Percentiles rank a stretch among this genome's conserved stretches.
phyloP scores from a whole-genome alignment of 2,888 invertebrate genomes.

The Spisula solida region DNA sequence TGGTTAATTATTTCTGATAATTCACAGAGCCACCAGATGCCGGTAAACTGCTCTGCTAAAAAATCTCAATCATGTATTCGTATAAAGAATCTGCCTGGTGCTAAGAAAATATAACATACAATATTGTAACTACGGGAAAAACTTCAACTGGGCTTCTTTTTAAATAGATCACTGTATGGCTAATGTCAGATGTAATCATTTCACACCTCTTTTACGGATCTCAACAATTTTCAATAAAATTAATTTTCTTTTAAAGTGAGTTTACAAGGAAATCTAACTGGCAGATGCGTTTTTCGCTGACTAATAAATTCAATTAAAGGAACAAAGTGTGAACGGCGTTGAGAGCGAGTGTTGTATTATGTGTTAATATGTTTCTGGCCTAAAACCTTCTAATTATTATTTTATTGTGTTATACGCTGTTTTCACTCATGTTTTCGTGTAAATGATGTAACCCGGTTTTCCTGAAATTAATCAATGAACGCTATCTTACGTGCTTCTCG shows the following conservation, averaged over 20 bases:
- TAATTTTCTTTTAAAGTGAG: background rate
- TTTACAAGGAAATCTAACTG: background rate
- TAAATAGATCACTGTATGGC: background rate
- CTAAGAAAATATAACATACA: constrained; percentile 27
- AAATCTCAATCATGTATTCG: constrained; percentile 2
- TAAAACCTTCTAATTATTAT: too few species aligned
- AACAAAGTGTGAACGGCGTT: too few species aligned
- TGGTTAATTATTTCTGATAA: constrained; percentile 30
- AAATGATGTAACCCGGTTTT: too few species aligned
- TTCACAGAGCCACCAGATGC: constrained; percentile 15
- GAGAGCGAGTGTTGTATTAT: too few species aligned
- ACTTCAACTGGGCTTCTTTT: background rate
- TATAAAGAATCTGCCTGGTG: constrained; percentile 5
- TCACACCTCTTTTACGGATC: constrained; percentile 25
- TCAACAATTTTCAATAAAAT: constrained; percentile 1
- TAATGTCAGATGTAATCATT: constrained; percentile 12
- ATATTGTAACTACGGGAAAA: constrained; percentile 6
- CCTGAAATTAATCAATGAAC: too few species aligned
- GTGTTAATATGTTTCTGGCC: too few species aligned
- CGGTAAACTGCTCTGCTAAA: background rate
- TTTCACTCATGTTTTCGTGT: too few species aligned
- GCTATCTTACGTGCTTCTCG: too few species aligned
- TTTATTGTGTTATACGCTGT: too few species aligned
- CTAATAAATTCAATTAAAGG: background rate
- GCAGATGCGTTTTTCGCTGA: background rate